Evolutionary conservation across 2,888 invertebrate species (phyloP).

Genomic region (Volucella inanis): DNA sequence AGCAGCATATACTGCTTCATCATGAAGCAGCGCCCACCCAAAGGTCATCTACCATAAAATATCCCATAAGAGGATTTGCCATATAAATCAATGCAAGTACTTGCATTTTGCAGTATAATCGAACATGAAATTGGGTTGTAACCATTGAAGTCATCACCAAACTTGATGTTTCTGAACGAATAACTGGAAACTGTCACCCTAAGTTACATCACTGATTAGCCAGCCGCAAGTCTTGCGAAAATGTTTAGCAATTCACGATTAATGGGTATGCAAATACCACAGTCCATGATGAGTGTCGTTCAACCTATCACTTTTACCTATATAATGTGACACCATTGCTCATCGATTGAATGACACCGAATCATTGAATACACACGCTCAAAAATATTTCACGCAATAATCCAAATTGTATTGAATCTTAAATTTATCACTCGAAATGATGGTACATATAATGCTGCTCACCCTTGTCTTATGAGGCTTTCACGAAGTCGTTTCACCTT

Average conservation of each 20-base stretch:
- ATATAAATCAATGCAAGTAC: background rate
- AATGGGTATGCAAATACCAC: constrained; percentile 27
- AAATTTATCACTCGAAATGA: constrained; percentile 55
- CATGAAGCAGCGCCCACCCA: constrained; percentile 20
- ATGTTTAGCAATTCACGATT: constrained; percentile 34
- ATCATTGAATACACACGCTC: constrained; percentile 20
- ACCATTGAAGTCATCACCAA: background rate
- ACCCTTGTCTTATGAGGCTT: constrained; percentile 3
- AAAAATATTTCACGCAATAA: constrained; percentile 55
- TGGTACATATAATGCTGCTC: background rate
- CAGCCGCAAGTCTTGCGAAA: background rate
- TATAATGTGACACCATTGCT: constrained; percentile 19
- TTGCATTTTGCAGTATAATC: constrained; percentile 3
- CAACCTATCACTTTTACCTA: background rate
- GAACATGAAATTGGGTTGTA: background rate
- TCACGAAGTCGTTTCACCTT: background rate
- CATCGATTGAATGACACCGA: constrained; percentile 18
- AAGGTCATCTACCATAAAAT: constrained; percentile 1
- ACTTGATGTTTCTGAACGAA: background rate
- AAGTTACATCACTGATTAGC: constrained; percentile 36
- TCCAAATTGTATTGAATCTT: constrained; percentile 66
- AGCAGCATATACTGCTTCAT: too few species aligned
- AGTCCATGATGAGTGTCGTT: constrained; percentile 8
- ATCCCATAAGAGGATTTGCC: constrained; percentile 16
- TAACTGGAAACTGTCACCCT: constrained; percentile 20